These are phyloP conservation scores for Eupithecia insigniata DNA, from an alignment of 2,888 invertebrate genomes.

Conservation along the genomic window DNA sequence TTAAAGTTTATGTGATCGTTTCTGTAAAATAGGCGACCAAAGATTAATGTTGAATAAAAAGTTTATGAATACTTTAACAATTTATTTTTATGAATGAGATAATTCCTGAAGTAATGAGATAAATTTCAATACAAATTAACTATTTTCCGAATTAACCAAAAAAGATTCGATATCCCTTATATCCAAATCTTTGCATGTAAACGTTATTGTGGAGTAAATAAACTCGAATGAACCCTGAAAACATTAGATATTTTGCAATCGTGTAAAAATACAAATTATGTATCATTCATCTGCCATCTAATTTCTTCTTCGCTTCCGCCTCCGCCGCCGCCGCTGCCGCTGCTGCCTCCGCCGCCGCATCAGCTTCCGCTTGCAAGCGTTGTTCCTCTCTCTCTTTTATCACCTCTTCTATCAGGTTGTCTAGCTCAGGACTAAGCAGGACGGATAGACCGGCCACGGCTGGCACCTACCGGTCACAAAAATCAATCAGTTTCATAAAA, in stretches of 20 bases:
- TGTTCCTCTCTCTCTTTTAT: conserved; percentile 63
- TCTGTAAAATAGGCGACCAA: neutral
- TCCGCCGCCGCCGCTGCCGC: neutral
- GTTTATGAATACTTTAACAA: neutral
- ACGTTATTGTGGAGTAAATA: neutral
- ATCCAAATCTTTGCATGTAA: too few species aligned
- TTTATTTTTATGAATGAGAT: neutral
- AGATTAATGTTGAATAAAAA: neutral
- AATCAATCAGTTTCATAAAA: neutral
- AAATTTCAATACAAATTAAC: neutral
- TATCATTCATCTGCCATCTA: neutral
- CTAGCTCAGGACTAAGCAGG: conserved; percentile 73
- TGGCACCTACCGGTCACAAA: conserved; percentile 59
- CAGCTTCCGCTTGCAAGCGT: conserved; percentile 53
- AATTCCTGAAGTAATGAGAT: neutral
- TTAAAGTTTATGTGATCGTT: neutral
- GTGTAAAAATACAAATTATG: neutral
- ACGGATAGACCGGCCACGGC: conserved; percentile 67
- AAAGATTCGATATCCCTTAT: too few species aligned
- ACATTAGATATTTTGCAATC: neutral
- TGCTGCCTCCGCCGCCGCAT: conserved; percentile 22
- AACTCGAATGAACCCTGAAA: neutral
- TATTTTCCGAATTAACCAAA: neutral
- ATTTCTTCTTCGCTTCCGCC: neutral
- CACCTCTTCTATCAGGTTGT: conserved; percentile 70